Conservation (phyloP, 2,888 invertebrate species). For the Bruchidius siliquastri region DNA sequence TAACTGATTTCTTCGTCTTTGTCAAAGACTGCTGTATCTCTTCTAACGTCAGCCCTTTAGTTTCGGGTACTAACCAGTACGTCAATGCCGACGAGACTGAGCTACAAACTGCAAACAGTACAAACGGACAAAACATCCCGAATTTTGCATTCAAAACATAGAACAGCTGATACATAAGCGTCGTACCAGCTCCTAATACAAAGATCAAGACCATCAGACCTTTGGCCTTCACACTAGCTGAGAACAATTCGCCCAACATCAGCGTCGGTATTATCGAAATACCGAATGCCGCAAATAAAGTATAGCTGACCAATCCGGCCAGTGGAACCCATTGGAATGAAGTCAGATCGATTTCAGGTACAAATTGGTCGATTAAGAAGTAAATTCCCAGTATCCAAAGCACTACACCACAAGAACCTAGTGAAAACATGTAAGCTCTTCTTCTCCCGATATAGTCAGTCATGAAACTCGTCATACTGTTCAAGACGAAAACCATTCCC, state of each 20-base stretch:
- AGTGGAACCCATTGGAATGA: constrained; percentile 30
- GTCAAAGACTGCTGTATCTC: constrained; percentile 34
- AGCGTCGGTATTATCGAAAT: constrained; percentile 33
- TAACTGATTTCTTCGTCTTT: constrained; percentile 3
- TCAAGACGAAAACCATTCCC: constrained; percentile 11
- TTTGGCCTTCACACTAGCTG: constrained; percentile 31
- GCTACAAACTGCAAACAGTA: constrained; percentile 30
- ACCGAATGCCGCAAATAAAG: constrained; percentile 29
- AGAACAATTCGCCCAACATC: constrained; percentile 32
- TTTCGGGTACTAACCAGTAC: constrained; percentile 36
- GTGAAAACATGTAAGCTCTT: constrained; percentile 16
- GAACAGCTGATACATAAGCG: constrained; percentile 33
- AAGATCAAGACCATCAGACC: constrained; percentile 28
- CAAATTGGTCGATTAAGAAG: constrained; percentile 15
- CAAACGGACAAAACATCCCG: constrained; percentile 34
- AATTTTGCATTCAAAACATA: constrained; percentile 29
- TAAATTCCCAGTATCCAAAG: constrained; percentile 14
- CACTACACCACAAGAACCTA: constrained; percentile 9
- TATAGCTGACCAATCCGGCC: constrained; percentile 31
- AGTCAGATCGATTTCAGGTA: constrained; percentile 8
- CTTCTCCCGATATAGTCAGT: constrained; percentile 17
- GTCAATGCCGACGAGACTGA: constrained; percentile 27
- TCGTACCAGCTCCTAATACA: constrained; percentile 25
- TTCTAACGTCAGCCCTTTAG: constrained; percentile 38
- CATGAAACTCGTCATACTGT: constrained; percentile 10